Percentiles rank a stretch among this genome's conserved stretches.
Conservation (phyloP, 2,113 vertebrate species). For the Symphodus melops region DNA sequence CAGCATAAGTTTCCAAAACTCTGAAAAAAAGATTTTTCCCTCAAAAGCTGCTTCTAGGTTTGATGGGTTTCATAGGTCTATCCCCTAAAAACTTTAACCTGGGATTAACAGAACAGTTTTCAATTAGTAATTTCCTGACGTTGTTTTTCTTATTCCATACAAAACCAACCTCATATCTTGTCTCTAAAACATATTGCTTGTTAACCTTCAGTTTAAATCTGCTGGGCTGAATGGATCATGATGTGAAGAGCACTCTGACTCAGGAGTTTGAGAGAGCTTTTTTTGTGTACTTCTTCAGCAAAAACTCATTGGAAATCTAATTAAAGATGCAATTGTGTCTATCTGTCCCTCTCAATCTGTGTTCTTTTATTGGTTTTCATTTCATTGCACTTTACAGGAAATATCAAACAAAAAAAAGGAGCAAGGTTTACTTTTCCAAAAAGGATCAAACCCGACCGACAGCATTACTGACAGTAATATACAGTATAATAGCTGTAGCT, state of each 20-base stretch:
- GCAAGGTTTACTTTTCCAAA: background rate
- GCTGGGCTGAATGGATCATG: conserved; percentile 31
- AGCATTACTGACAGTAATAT: too few relatives aligned
- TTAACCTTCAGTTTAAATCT: conserved; percentile 17
- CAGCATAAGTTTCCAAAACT: conserved; percentile 59
- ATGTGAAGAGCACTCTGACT: conserved; percentile 57
- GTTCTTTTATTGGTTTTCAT: conserved; percentile 25
- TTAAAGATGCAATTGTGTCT: conserved; percentile 71
- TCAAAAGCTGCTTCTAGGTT: conserved; percentile 46
- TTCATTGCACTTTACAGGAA: background rate
- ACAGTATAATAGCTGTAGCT: too few relatives aligned
- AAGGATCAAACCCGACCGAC: too few relatives aligned
- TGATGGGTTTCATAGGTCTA: background rate
- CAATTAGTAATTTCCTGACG: background rate
- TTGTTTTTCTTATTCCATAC: conserved; percentile 18
- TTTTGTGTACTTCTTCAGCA: conserved; percentile 52
- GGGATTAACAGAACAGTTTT: background rate
- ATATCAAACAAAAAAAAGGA: background rate
- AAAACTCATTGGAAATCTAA: conserved; percentile 63
- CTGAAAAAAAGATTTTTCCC: conserved; percentile 36
- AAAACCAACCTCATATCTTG: conserved; percentile 9
- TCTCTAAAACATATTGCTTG: conserved; percentile 1
- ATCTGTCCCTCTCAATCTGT: conserved; percentile 31
- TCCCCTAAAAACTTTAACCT: conserved; percentile 3
- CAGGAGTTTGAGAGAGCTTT: conserved; percentile 63